phyloP scores from a whole-genome alignment of 1,140 invertebrate genomes.

The Ridgeia piscesae region DNA sequence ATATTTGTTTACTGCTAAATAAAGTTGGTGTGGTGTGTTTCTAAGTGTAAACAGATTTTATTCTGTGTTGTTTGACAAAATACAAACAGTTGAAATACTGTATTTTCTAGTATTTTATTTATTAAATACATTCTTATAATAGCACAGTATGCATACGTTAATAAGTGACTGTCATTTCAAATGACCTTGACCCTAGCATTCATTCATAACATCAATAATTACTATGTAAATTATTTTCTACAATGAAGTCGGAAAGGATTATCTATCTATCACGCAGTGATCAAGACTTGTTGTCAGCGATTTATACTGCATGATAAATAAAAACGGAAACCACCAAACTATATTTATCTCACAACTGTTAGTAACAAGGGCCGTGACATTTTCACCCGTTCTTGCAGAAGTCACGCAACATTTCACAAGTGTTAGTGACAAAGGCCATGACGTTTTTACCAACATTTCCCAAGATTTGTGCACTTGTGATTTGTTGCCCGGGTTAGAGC shows the following conservation, averaged over 20 bases:
- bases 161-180: not conserved
- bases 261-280: not conserved
- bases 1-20: not conserved
- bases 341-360: not conserved
- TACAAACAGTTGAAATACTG: not conserved
- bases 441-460: not conserved
- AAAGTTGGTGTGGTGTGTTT: not conserved
- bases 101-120: not conserved
- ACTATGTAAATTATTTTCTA: not conserved
- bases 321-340: not conserved
- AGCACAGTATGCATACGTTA: not conserved
- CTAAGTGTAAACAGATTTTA: not conserved
- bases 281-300: not conserved
- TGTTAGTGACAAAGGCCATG: not conserved
- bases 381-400: not conserved
- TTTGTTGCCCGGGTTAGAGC: not conserved
- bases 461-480: not conserved
- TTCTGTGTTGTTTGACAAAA: not conserved
- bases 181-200: not conserved
- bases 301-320: not conserved
- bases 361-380: not conserved
- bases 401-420: not conserved
- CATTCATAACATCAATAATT: constrained; percentile 1
- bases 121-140: constrained; percentile 7
- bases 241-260: not conserved